Percentiles rank a stretch among this genome's conserved stretches.
Evolutionary conservation across 2,888 invertebrate species (phyloP).

Genomic region (Drosophila incognita): DNA sequence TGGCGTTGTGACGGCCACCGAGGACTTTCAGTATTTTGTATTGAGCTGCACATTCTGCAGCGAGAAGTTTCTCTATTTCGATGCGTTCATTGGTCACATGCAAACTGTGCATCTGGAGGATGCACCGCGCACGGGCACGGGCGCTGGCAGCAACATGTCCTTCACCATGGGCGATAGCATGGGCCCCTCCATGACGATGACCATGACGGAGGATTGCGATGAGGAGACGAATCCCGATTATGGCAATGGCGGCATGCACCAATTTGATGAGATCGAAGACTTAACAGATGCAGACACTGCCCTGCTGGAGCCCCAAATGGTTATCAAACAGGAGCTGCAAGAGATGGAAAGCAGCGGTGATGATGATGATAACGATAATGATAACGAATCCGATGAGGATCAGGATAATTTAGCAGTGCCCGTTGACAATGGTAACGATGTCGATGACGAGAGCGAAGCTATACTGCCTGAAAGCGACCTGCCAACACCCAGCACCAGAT

Average conservation of each 20-base stretch:
- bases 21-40: slow-evolving; percentile 82
- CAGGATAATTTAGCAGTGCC: slow-evolving; percentile 21
- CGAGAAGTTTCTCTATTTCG: slow-evolving; percentile 82
- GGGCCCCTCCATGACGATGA: slow-evolving; percentile 47
- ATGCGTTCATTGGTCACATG: slow-evolving; percentile 82
- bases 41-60: slow-evolving; percentile 75
- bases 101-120: slow-evolving; percentile 74
- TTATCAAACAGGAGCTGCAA: slow-evolving; percentile 77
- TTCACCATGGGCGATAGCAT: slow-evolving; percentile 22
- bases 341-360: slow-evolving; percentile 66
- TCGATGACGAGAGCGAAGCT: slow-evolving; percentile 55
- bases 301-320: slow-evolving; percentile 79
- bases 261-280: slow-evolving; percentile 74
- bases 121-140: slow-evolving; percentile 31
- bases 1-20: slow-evolving; percentile 81
- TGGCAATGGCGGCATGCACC: slow-evolving; percentile 46
- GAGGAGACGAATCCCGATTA: slow-evolving; percentile 27
- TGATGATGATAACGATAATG: slow-evolving; percentile 12
- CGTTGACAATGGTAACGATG: slow-evolving; percentile 31
- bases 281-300: slow-evolving; percentile 76
- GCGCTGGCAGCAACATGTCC: slow-evolving; percentile 13
- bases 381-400: slow-evolving; percentile 21
- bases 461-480: slow-evolving; percentile 58
- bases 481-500: slow-evolving; percentile 38
- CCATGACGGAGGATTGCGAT: slow-evolving; percentile 27